Evolutionary conservation across 2,797 vertebrate genomes (phyloP).

Genomic region (Peromyscus aztecus): DNA sequence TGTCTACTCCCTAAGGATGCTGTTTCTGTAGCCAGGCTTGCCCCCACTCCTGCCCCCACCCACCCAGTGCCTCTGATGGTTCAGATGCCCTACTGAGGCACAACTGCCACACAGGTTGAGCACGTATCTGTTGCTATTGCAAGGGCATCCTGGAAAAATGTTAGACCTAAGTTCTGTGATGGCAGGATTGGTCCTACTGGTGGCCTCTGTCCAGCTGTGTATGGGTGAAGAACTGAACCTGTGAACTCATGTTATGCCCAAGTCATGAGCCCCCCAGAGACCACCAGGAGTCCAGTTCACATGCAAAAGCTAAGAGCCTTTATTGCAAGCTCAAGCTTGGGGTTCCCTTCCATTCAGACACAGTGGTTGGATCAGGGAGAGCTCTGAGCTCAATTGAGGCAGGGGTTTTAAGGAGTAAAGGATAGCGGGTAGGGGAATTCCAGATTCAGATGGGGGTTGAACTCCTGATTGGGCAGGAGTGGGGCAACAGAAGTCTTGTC

Average conservation of each 20-base stretch:
- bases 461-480: too few relatives aligned
- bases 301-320: too few relatives aligned
- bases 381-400: too few relatives aligned
- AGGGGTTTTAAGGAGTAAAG: too few relatives aligned
- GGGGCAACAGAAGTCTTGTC: too few relatives aligned
- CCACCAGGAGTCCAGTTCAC: too few relatives aligned
- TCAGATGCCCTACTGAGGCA: constrained; percentile 95
- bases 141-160: constrained; percentile 90
- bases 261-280: too few relatives aligned
- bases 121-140: constrained; percentile 92
- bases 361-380: too few relatives aligned
- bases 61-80: constrained; percentile 91
- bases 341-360: too few relatives aligned
- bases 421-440: too few relatives aligned
- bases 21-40: constrained; percentile 94
- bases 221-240: constrained; percentile 96
- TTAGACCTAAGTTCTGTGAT: constrained; percentile 95
- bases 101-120: constrained; percentile 91
- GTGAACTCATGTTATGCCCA: constrained; percentile 82
- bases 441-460: too few relatives aligned
- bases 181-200: constrained; percentile 93
- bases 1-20: constrained; percentile 91
- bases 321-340: too few relatives aligned
- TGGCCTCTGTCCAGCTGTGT: constrained; percentile 92
- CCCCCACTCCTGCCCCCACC: constrained; percentile 79